These are phyloP conservation scores for Lysandra bellargus DNA, from an alignment of 2,888 invertebrate genomes.

Conservation along the genomic window DNA sequence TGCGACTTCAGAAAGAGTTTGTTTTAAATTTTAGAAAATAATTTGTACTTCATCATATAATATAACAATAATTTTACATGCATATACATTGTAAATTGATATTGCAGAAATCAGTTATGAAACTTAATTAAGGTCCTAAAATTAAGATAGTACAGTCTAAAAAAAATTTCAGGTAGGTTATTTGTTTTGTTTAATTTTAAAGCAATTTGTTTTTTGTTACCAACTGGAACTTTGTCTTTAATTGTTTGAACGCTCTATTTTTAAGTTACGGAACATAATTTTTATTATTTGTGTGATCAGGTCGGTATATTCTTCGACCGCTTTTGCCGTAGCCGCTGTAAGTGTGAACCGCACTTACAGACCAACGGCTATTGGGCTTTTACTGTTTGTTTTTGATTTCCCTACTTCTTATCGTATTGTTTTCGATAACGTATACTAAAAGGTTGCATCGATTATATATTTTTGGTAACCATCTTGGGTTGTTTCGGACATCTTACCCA, in stretches of 20 bases:
- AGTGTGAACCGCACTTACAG: constrained; percentile 7
- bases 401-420: constrained; percentile 20
- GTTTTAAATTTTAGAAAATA: not conserved
- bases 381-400: constrained; percentile 28
- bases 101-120: too few relatives aligned
- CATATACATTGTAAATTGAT: not conserved
- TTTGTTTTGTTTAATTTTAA: too few relatives aligned
- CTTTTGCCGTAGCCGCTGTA: not conserved
- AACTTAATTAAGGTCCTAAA: too few relatives aligned
- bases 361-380: not conserved
- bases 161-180: too few relatives aligned
- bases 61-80: not conserved
- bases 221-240: too few relatives aligned
- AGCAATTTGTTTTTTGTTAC: too few relatives aligned
- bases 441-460: not conserved
- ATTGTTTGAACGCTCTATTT: too few relatives aligned
- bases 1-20: not conserved
- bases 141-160: too few relatives aligned
- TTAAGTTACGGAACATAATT: not conserved
- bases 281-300: not conserved
- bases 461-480: not conserved
- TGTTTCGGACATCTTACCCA: not conserved
- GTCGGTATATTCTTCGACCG: not conserved
- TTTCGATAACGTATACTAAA: constrained; percentile 11
- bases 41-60: too few relatives aligned